A percentile compares a stretch with the other conserved stretches of the same genome.
phyloP scores from a whole-genome alignment of 2,113 vertebrate genomes.

The Passerina amoena region DNA sequence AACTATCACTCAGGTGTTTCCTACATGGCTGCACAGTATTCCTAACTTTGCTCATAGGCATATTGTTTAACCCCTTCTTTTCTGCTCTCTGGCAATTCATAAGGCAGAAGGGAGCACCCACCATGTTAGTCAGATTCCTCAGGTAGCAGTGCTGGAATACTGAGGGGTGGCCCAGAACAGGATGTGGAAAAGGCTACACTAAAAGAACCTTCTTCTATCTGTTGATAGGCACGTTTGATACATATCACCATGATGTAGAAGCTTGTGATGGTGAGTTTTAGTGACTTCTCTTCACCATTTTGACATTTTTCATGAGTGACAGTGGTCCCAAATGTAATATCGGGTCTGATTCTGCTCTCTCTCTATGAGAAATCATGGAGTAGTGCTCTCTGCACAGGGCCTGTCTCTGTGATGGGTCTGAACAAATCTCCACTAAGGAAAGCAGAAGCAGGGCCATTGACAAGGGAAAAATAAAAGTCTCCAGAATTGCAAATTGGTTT shows the following conservation, averaged over 20 bases:
- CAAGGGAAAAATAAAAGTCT: neutral
- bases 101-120: neutral
- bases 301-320: neutral
- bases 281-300: neutral
- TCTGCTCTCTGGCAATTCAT: neutral
- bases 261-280: neutral
- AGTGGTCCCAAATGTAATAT: neutral
- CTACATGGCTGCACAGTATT: neutral
- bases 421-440: neutral
- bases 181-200: neutral
- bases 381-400: neutral
- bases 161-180: neutral
- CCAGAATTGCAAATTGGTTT: neutral
- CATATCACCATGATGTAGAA: neutral
- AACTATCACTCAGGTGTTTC: slow-evolving; percentile 44
- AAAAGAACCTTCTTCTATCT: neutral
- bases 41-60: neutral
- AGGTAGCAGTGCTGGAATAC: neutral
- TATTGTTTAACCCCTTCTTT: neutral
- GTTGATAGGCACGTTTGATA: neutral
- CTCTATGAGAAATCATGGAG: neutral
- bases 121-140: neutral
- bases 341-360: neutral
- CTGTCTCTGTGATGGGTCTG: neutral
- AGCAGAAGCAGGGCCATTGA: neutral